phyloP scores from a whole-genome alignment of 2,888 invertebrate genomes.

The Baronia brevicornis region DNA sequence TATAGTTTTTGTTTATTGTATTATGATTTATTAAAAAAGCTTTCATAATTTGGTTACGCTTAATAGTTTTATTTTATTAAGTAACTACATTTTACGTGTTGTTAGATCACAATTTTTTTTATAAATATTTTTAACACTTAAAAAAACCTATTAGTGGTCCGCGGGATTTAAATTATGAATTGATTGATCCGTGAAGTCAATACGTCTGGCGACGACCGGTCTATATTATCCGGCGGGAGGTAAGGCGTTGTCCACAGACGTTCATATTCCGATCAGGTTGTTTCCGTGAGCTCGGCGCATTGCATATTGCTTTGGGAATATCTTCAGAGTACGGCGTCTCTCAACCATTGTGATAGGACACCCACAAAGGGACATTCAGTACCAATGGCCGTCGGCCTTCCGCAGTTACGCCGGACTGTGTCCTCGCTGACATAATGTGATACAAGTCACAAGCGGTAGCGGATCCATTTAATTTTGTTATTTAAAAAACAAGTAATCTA shows the following conservation, averaged over 20 bases:
- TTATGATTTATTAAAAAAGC: too few relatives aligned
- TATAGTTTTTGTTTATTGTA: too few relatives aligned
- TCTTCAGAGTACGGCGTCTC: not conserved
- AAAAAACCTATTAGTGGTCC: too few relatives aligned
- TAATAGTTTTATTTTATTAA: too few relatives aligned
- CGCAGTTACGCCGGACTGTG: conserved; percentile 60
- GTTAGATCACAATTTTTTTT: too few relatives aligned
- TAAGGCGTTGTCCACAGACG: not conserved
- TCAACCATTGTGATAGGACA: conserved; percentile 38
- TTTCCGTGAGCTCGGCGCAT: not conserved
- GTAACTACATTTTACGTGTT: too few relatives aligned
- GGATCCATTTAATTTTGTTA: conserved; percentile 11
- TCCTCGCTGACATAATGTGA: conserved; percentile 27
- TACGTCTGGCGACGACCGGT: not conserved
- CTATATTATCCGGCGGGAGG: too few relatives aligned
- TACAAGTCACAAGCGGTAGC: conserved; percentile 17
- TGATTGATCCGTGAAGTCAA: not conserved
- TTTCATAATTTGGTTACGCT: too few relatives aligned
- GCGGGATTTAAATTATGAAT: too few relatives aligned
- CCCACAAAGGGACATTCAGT: conserved; percentile 52
- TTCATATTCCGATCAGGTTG: conserved; percentile 13
- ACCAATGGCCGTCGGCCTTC: conserved; percentile 39
- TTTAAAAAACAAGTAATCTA: not conserved
- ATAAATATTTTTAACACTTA: too few relatives aligned
- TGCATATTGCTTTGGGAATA: conserved; percentile 1